phyloP scores from a whole-genome alignment of 2,888 invertebrate species.

The Drosophila pseudotakahashii region DNA sequence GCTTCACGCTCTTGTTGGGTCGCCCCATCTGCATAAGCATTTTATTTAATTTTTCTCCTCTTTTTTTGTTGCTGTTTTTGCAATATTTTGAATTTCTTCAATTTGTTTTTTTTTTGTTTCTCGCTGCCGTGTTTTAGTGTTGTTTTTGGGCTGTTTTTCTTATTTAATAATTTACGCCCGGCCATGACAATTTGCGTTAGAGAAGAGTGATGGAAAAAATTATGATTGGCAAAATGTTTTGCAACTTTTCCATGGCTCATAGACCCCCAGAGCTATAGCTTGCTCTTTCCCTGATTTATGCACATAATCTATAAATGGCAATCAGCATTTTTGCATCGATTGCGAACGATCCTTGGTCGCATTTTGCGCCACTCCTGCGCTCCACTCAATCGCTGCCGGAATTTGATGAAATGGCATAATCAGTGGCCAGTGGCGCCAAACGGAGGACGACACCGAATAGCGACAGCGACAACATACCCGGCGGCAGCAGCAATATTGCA shows the following conservation, averaged over 20 bases:
- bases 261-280: slow-evolving; percentile 14
- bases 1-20: slow-evolving; percentile 77
- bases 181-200: slow-evolving; percentile 65
- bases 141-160: slow-evolving; percentile 36
- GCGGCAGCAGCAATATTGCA: slow-evolving; percentile 16
- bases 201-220: slow-evolving; percentile 4
- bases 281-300: slow-evolving; percentile 58
- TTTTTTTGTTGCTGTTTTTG: slow-evolving; percentile 48
- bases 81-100: slow-evolving; percentile 70
- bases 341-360: slow-evolving; percentile 34
- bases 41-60: slow-evolving; percentile 37
- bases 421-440: slow-evolving; percentile 40
- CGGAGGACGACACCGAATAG: slow-evolving; percentile 52
- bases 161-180: slow-evolving; percentile 62
- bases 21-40: slow-evolving; percentile 53
- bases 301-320: slow-evolving; percentile 67
- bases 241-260: slow-evolving; percentile 41
- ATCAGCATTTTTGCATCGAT: slow-evolving; percentile 17
- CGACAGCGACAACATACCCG: background rate
- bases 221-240: slow-evolving; percentile 46
- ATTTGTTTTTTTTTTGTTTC: slow-evolving; percentile 31
- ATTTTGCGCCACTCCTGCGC: slow-evolving; percentile 52
- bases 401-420: slow-evolving; percentile 52
- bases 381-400: slow-evolving; percentile 42
- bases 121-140: slow-evolving; percentile 20